phyloP scores from a whole-genome alignment of 2,888 invertebrate genomes.

The Camponotus fellah region DNA sequence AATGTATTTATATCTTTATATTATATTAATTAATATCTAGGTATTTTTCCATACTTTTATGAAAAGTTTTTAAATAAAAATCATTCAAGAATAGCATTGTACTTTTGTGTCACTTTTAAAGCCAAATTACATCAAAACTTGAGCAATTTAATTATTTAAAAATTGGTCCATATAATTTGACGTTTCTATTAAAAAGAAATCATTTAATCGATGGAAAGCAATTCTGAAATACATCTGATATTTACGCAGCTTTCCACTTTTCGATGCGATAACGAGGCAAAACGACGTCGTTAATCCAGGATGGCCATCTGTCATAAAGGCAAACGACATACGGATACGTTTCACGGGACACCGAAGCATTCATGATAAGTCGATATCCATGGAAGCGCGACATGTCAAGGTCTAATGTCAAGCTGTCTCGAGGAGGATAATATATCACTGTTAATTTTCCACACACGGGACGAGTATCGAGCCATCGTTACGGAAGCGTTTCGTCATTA shows the following conservation, averaged over 20 bases:
- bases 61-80: background rate
- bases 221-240: background rate
- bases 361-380: conserved; percentile 35
- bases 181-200: background rate
- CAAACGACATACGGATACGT: conserved; percentile 23
- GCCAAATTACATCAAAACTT: background rate
- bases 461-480: background rate
- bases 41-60: background rate
- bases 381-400: conserved; percentile 23
- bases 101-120: background rate
- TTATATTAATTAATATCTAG: background rate
- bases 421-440: background rate
- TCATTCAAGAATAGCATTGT: background rate
- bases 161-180: background rate
- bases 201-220: background rate
- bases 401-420: background rate
- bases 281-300: background rate
- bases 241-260: background rate
- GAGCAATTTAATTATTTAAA: conserved; percentile 3
- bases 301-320: background rate
- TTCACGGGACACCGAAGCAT: conserved; percentile 41
- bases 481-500: conserved; percentile 15
- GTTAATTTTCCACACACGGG: conserved; percentile 11
- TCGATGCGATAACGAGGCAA: background rate
- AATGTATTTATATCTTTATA: background rate